These are phyloP conservation scores for Quiscalus mexicanus DNA, from an alignment of 2,113 vertebrate genomes.

Conservation along the genomic window DNA sequence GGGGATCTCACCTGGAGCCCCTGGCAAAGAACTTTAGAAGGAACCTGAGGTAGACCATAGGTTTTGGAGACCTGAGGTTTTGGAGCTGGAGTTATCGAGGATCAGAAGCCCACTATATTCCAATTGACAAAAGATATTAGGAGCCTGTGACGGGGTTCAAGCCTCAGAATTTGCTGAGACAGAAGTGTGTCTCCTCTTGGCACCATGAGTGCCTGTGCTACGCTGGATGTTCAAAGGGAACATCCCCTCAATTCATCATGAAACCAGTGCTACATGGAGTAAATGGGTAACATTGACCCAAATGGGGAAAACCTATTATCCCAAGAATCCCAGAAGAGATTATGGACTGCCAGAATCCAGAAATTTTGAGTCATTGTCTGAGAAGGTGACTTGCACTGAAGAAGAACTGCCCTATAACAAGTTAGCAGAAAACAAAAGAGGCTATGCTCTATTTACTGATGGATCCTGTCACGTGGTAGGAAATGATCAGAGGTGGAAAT, in stretches of 20 bases:
- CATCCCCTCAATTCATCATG: not conserved
- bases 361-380: not conserved
- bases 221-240: not conserved
- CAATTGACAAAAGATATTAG: not conserved
- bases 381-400: not conserved
- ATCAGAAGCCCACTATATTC: not conserved
- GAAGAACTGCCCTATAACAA: rapidly evolving
- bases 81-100: not conserved
- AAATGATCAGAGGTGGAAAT: not conserved
- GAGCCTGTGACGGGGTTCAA: not conserved
- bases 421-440: not conserved
- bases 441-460: too few relatives aligned
- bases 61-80: not conserved
- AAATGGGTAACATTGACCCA: not conserved
- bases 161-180: not conserved
- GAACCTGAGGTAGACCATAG: not conserved
- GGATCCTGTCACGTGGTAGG: too few relatives aligned
- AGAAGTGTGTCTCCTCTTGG: not conserved
- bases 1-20: not conserved
- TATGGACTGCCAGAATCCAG: not conserved
- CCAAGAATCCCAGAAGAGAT: not conserved
- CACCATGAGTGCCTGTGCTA: not conserved
- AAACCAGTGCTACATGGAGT: not conserved
- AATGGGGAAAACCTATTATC: not conserved
- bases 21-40: not conserved